Conservation (phyloP, 2,797 vertebrate genomes). For the Sebastes glaucus region DNA sequence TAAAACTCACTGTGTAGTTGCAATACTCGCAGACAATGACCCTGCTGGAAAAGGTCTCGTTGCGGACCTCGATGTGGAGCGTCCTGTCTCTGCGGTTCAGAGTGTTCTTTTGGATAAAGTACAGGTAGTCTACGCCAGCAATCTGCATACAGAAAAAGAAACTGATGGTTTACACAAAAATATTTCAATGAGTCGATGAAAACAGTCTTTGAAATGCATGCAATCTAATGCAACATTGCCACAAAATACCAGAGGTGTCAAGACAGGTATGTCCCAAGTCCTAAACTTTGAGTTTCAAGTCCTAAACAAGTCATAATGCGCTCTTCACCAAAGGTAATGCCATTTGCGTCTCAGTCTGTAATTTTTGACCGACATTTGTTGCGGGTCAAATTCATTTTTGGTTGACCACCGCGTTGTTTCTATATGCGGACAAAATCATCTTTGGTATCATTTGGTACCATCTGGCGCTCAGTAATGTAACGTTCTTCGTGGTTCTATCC, state of each 20-base stretch:
- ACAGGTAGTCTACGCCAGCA: constrained; percentile 95
- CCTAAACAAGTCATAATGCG: too few relatives aligned
- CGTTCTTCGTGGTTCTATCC: too few relatives aligned
- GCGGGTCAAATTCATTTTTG: too few relatives aligned
- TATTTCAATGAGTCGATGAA: neutral
- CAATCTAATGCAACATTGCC: neutral
- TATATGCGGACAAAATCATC: too few relatives aligned
- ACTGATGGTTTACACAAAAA: neutral
- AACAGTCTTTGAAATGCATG: neutral
- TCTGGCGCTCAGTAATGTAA: too few relatives aligned
- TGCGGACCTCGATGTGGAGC: constrained; percentile 91
- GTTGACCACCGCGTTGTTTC: too few relatives aligned
- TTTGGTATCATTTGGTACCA: too few relatives aligned
- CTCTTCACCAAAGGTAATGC: too few relatives aligned
- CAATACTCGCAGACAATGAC: constrained; percentile 91
- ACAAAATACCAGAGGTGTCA: neutral
- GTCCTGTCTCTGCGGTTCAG: constrained; percentile 90
- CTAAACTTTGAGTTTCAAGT: too few relatives aligned
- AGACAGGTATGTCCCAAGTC: too few relatives aligned
- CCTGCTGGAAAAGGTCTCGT: constrained; percentile 93
- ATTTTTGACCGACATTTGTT: too few relatives aligned
- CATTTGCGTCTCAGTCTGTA: too few relatives aligned
- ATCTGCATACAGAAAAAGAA: constrained; percentile 79
- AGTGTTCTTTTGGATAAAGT: constrained; percentile 95
- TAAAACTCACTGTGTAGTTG: constrained; percentile 87